Base-by-base conservation (phyloP, 2,888 invertebrate species). In the Epinotia demarniana region DNA sequence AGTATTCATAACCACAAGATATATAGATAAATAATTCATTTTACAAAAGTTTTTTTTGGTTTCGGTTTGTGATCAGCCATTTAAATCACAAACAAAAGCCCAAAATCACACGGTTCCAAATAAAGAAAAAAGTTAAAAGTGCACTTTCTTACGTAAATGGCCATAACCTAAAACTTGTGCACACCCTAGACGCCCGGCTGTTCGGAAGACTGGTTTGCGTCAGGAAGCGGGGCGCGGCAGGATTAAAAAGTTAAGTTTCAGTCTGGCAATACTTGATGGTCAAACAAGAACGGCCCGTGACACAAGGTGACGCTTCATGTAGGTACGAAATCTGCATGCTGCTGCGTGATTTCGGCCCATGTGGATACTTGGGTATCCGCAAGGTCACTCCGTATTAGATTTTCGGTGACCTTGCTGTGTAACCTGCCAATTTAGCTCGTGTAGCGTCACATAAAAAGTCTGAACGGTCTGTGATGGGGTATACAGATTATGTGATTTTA, bases 141-240 rank as follows among this genome's bases (percentile, higher is more conserved):
- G n/a, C 53, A 13, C 53, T 53, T 53, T 49, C 39, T 53, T 53
- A 0, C n/a, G 53, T n/a, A 53, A 6, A n/a, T n/a, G 53, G n/a
- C n/a, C 53, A n/a, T 53, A 53, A 53, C n/a, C 68, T 57, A 63
- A 68, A 58, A 72, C 12, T 72, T 72, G 72, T 72, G 72, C 63
- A 43, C 18, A 19, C 53, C 62, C 62, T 57, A 19, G 16, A 23
- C 13, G 12, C 39, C 43, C 58, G 69, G 58, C 60, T 61, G 60
- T 61, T 39, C 43, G 69, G 69, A 69, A 69, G 69, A 69, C 58
- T 69, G 43, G 69, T 23, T 68, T 27, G 58, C 58, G 23, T 23
- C 60, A 69, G 69, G 69, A 69, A 69, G 69, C 69, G 39, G 18
- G 43, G 69, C 69, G 58, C 69, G 69, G 46, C n/a, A 11, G 5